phyloP scores from a whole-genome alignment of 2,888 invertebrate species.

The Psylliodes chrysocephalus region DNA sequence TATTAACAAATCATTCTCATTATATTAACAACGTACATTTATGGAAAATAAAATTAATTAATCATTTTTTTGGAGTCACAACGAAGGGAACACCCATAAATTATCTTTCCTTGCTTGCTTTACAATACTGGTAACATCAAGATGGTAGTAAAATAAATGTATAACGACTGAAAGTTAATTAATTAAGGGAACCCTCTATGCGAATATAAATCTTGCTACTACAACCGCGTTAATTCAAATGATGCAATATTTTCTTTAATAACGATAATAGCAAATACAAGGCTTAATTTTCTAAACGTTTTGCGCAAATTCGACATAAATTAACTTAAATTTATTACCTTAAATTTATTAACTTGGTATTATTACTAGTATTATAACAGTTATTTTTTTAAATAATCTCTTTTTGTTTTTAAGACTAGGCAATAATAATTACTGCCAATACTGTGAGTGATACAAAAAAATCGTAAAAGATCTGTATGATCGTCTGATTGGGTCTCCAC shows the following conservation, averaged over 20 bases:
- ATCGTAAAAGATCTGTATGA: too few species aligned
- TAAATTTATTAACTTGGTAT: too few species aligned
- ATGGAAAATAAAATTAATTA: conserved; percentile 15
- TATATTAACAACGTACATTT: too few species aligned
- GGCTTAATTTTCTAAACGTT: conserved; percentile 3
- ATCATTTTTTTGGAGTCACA: not conserved
- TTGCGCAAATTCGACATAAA: too few species aligned
- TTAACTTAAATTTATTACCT: too few species aligned
- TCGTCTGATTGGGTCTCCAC: too few species aligned
- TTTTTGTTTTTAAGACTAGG: too few species aligned
- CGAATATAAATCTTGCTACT: conserved; percentile 35
- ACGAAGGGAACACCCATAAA: conserved; percentile 29
- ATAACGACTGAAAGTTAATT: conserved; percentile 38
- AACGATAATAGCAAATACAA: conserved; percentile 20
- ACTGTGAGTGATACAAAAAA: too few species aligned
- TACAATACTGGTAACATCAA: conserved; percentile 36
- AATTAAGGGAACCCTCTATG: conserved; percentile 38
- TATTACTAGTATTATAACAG: too few species aligned
- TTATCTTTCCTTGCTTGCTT: conserved; percentile 32
- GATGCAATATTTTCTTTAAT: conserved; percentile 29
- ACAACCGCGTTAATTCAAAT: conserved; percentile 35
- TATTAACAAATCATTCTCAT: too few species aligned
- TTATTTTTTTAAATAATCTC: too few species aligned
- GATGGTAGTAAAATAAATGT: conserved; percentile 39
- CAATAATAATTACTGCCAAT: too few species aligned